A percentile compares a stretch with the other conserved stretches of the same genome.
These are phyloP conservation scores for Xestoiulus laeticollis DNA, from an alignment of 2,888 invertebrate species.

Conservation along the genomic window DNA sequence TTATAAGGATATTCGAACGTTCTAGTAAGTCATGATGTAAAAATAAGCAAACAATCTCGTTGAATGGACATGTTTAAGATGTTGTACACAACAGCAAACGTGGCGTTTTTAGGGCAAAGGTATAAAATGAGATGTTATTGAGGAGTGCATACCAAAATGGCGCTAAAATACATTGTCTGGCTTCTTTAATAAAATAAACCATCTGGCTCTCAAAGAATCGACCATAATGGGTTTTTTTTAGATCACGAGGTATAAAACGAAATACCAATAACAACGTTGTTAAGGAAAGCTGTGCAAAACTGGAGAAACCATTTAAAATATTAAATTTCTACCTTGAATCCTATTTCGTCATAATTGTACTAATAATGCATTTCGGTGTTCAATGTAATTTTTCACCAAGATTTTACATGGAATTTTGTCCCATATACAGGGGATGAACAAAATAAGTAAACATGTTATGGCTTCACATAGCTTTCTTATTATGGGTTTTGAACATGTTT, in stretches of 20 bases:
- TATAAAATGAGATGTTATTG: constrained; percentile 11
- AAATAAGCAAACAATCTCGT: background rate
- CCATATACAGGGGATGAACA: too few species aligned
- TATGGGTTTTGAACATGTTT: too few species aligned
- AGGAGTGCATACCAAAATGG: background rate
- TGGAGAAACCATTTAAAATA: background rate
- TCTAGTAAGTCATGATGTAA: background rate
- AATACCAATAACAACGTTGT: background rate
- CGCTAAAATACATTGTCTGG: background rate
- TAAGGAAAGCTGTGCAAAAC: background rate
- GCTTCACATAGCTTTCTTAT: too few species aligned
- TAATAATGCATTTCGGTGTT: background rate
- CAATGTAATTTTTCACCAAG: too few species aligned
- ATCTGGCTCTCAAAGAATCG: background rate
- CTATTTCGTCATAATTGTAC: background rate
- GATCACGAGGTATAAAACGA: background rate
- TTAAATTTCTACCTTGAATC: background rate
- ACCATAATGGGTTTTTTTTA: background rate
- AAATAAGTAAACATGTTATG: too few species aligned
- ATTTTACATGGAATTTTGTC: too few species aligned
- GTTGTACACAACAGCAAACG: background rate
- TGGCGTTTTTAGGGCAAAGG: background rate
- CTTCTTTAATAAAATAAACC: constrained; percentile 29
- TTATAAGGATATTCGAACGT: background rate
- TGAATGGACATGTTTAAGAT: background rate